Evolutionary conservation across 2,888 invertebrate genomes (phyloP).

Genomic region (Geophilus truncorum): DNA sequence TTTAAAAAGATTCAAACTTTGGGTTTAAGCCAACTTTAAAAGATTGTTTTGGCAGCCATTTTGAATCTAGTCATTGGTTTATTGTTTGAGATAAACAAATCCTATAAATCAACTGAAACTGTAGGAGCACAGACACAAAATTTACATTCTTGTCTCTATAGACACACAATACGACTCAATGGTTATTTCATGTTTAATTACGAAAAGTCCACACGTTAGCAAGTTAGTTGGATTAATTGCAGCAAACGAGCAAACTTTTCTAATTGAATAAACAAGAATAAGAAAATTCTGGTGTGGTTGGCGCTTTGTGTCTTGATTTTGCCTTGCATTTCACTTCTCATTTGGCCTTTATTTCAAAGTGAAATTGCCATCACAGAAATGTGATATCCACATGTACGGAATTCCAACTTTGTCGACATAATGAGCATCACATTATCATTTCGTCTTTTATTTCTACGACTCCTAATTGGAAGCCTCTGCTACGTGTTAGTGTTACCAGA

Average conservation of each 20-base stretch:
- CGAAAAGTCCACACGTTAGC: background rate
- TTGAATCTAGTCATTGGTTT: no score
- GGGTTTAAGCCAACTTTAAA: no score
- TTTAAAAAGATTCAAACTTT: no score
- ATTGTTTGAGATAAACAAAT: no score
- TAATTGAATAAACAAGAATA: slow-evolving; percentile 4
- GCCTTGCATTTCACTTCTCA: slow-evolving; percentile 4
- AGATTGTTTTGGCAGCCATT: no score
- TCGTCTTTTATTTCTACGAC: slow-evolving; percentile 15
- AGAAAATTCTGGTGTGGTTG: background rate
- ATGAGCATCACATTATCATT: slow-evolving; percentile 19
- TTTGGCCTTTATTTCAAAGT: background rate
- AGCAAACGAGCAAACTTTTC: background rate
- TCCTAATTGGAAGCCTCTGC: background rate
- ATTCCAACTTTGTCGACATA: slow-evolving; percentile 19
- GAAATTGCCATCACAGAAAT: slow-evolving; percentile 5
- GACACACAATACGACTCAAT: background rate
- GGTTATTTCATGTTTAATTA: background rate
- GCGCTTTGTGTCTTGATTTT: background rate
- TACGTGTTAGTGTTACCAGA: background rate
- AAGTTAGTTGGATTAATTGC: background rate
- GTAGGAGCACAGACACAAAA: no score
- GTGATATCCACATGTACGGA: background rate
- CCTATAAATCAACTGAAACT: no score
- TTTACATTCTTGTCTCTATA: background rate